These are phyloP conservation scores for Scaptomyza hsui DNA, from an alignment of 1,140 invertebrate genomes.

Conservation along the genomic window DNA sequence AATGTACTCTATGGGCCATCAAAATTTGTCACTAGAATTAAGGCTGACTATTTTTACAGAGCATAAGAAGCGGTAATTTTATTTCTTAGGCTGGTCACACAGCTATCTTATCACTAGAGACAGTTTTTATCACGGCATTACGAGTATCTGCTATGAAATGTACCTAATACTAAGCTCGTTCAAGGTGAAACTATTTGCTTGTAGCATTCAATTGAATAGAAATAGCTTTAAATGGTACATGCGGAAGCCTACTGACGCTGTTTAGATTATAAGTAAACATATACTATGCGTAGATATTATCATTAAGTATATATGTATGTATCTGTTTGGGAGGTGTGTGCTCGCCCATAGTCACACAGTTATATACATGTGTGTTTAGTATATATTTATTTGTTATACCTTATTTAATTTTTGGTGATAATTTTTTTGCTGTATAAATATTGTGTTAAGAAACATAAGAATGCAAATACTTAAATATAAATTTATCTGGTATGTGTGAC, in stretches of 20 bases:
- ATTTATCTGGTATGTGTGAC: neutral
- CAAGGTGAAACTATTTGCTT: conserved; percentile 26
- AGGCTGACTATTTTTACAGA: neutral
- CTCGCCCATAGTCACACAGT: neutral
- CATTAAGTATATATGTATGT: neutral
- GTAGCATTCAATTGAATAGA: conserved; percentile 7
- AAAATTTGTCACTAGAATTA: neutral
- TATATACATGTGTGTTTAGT: too few species aligned
- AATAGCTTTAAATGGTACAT: conserved; percentile 1
- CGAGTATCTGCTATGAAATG: neutral
- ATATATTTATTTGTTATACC: conserved; percentile 1
- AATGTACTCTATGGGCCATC: too few species aligned
- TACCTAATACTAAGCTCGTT: conserved; percentile 1
- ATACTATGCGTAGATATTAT: too few species aligned
- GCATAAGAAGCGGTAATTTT: neutral
- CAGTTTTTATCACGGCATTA: conserved; percentile 25
- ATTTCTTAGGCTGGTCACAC: conserved; percentile 6
- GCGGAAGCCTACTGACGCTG: conserved; percentile 17
- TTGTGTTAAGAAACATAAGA: neutral
- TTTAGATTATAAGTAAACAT: neutral
- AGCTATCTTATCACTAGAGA: conserved; percentile 36
- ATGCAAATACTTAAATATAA: neutral
- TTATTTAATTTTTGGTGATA: conserved; percentile 46
- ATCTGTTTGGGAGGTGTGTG: conserved; percentile 59
- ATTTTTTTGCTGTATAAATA: conserved; percentile 36